phyloP scores from a whole-genome alignment of 1,140 invertebrate species.

The Bombus picipes region DNA sequence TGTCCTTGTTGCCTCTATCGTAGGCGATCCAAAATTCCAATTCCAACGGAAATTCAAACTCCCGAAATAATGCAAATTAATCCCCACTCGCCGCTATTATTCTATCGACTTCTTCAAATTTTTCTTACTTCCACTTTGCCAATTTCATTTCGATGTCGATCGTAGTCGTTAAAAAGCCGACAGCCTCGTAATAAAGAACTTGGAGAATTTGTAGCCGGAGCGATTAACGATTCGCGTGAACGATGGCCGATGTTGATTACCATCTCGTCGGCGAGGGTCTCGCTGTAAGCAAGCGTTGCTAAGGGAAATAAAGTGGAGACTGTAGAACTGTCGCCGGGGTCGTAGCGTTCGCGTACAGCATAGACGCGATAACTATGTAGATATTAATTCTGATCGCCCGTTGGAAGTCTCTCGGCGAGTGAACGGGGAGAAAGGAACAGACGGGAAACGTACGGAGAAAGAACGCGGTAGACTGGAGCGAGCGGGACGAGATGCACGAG shows the following conservation, averaged over 20 bases:
- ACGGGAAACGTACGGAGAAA: not conserved
- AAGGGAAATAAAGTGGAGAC: slow-evolving; percentile 44
- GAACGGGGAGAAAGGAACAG: not conserved
- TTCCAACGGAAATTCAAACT: not conserved
- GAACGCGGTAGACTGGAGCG: not conserved
- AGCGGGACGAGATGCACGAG: no score
- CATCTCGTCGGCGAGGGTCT: slow-evolving; percentile 35
- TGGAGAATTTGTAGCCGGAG: slow-evolving; percentile 30
- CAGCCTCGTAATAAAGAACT: not conserved
- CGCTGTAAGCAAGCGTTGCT: slow-evolving; percentile 35
- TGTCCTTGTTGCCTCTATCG: slow-evolving; percentile 30
- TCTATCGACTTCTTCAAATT: not conserved
- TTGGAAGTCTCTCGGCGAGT: not conserved
- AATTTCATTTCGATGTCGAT: not conserved
- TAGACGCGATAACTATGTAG: not conserved
- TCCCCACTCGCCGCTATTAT: fast-evolving
- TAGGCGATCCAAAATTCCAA: not conserved
- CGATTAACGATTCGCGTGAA: slow-evolving; percentile 59
- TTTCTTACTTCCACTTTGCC: not conserved
- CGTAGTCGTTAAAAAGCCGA: not conserved
- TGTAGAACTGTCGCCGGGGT: slow-evolving; percentile 17
- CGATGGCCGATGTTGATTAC: slow-evolving; percentile 65
- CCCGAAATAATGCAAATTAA: not conserved
- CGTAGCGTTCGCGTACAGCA: not conserved
- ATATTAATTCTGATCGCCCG: slow-evolving; percentile 65